phyloP scores from a whole-genome alignment of 2,888 invertebrate species.

The Drosophila stalkeri region DNA sequence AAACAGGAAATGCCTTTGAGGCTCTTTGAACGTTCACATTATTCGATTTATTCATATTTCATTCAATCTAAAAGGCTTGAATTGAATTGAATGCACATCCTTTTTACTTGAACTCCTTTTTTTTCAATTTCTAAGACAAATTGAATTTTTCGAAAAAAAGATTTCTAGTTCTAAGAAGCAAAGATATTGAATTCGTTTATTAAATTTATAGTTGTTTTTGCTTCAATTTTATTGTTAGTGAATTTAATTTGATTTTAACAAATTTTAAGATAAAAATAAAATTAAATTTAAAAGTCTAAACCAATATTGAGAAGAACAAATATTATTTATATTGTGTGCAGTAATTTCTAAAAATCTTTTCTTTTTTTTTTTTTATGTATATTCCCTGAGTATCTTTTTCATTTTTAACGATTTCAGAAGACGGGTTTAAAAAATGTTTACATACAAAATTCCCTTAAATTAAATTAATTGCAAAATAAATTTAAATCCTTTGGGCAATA shows the following conservation, averaged over 20 bases:
- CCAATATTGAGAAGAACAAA: no score
- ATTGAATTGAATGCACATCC: background rate
- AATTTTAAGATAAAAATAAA: no score
- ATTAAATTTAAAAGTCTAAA: no score
- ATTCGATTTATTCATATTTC: constrained; percentile 10
- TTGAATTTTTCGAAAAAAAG: background rate
- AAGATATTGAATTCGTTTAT: background rate
- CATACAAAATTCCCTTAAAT: background rate
- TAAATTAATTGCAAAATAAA: background rate
- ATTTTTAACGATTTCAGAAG: no score
- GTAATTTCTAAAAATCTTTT: no score
- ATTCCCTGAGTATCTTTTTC: no score
- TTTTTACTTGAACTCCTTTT: background rate
- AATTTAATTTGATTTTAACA: background rate
- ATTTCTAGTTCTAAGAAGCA: background rate
- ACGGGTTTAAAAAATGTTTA: no score
- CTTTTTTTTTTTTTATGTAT: no score
- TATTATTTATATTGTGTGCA: no score
- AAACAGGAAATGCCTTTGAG: constrained; percentile 6
- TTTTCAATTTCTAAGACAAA: background rate
- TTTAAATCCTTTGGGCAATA: no score
- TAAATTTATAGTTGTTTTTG: background rate
- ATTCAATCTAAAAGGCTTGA: background rate
- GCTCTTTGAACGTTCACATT: background rate
- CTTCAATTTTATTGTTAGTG: background rate